Evolutionary conservation across 2,888 invertebrate genomes (phyloP).

Genomic region (Andrena trimmerana): DNA sequence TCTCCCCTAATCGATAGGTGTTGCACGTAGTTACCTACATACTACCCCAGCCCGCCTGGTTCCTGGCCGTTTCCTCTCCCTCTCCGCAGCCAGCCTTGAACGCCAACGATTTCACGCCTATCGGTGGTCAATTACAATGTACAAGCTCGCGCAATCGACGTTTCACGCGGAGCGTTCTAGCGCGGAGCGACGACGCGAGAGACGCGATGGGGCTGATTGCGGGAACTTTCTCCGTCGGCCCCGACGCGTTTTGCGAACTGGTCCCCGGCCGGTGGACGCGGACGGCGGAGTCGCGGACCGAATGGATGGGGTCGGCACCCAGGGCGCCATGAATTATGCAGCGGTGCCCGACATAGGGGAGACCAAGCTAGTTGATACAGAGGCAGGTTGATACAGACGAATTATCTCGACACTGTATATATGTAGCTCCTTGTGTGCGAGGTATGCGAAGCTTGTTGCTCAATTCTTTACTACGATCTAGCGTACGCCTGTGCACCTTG

Average conservation of each 20-base stretch:
- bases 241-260: slow-evolving; percentile 61
- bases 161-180: background rate
- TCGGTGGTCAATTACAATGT: background rate
- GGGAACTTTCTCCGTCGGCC: slow-evolving; percentile 51
- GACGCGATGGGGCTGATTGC: slow-evolving; percentile 8
- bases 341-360: slow-evolving; percentile 62
- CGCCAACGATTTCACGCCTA: background rate
- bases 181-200: no score
- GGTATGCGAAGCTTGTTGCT: no score
- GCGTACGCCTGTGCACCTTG: no score
- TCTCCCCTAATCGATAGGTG: no score
- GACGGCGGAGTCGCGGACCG: slow-evolving; percentile 43
- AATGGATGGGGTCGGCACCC: slow-evolving; percentile 68
- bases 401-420: no score
- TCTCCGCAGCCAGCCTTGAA: background rate
- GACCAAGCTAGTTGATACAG: no score
- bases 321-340: slow-evolving; percentile 69
- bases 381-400: no score
- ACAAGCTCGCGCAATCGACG: slow-evolving; percentile 40
- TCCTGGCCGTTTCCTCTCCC: background rate
- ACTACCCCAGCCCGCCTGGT: background rate
- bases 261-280: slow-evolving; percentile 54
- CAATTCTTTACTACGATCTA: no score
- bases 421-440: no score
- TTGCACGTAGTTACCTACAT: no score